Conservation (phyloP, 2,888 invertebrate species). For the Junonia oenone region DNA sequence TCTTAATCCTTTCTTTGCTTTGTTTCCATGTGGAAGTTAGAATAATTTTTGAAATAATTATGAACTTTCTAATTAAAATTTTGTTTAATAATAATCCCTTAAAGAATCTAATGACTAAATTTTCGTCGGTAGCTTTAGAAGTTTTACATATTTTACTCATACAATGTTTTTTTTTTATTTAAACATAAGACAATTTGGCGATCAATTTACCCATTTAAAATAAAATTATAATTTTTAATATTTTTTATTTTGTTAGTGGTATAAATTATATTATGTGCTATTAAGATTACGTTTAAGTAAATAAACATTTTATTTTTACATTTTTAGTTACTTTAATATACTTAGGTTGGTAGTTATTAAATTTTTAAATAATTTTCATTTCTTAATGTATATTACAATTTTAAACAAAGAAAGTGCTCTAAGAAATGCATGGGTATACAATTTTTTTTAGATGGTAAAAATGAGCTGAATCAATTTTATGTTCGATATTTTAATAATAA, state of each 20-base stretch:
- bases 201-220: constrained; percentile 8
- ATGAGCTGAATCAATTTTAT: constrained; percentile 2
- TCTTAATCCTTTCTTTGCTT: neutral
- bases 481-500: neutral
- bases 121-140: neutral
- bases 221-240: constrained; percentile 1
- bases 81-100: too few species aligned
- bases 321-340: constrained; percentile 22
- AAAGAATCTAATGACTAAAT: too few species aligned
- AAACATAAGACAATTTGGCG: neutral
- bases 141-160: neutral
- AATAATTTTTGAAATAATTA: too few species aligned
- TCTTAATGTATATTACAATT: constrained; percentile 10
- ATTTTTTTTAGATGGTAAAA: neutral
- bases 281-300: constrained; percentile 24
- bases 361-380: constrained; percentile 24
- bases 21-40: too few species aligned
- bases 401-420: constrained; percentile 5
- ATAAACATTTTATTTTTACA: constrained; percentile 22
- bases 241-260: constrained; percentile 17
- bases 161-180: neutral
- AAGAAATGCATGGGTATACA: neutral
- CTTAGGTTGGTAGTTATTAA: constrained; percentile 23
- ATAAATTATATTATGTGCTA: constrained; percentile 21
- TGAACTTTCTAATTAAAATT: too few species aligned